phyloP scores from a whole-genome alignment of 2,888 invertebrate species.

The Crematogaster levior region DNA sequence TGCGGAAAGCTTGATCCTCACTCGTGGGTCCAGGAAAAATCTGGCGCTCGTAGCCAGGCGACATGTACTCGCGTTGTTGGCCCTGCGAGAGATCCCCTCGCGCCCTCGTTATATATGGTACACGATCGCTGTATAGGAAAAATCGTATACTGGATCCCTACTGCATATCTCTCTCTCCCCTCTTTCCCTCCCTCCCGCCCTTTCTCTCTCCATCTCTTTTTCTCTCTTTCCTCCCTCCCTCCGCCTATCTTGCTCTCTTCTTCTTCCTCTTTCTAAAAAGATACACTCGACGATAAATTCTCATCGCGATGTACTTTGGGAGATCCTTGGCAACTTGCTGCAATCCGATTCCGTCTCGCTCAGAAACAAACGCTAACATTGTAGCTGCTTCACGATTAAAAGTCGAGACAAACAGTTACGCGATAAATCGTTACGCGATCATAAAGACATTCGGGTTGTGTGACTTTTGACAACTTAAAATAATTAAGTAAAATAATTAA shows the following conservation, averaged over 20 bases:
- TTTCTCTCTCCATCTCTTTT: background rate
- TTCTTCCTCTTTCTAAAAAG: conserved; percentile 1
- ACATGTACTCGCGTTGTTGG: conserved; percentile 67
- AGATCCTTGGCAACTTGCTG: conserved; percentile 33
- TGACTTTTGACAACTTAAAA: background rate
- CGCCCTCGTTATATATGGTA: conserved; percentile 77
- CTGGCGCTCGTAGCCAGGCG: conserved; percentile 66
- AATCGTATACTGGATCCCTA: conserved; percentile 50
- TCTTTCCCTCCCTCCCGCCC: conserved; percentile 33
- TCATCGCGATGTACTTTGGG: conserved; percentile 20
- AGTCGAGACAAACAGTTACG: conserved; percentile 43
- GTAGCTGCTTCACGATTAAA: conserved; percentile 66
- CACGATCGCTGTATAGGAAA: conserved; percentile 51
- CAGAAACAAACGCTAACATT: conserved; percentile 64
- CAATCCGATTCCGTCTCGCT: conserved; percentile 24
- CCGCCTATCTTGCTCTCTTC: conserved; percentile 12
- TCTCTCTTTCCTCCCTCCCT: conserved; percentile 11
- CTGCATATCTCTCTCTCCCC: background rate
- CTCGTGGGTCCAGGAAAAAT: conserved; percentile 82
- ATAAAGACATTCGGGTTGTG: background rate
- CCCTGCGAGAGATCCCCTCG: conserved; percentile 77
- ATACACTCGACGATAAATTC: background rate
- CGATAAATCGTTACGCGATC: background rate
- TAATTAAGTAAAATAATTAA: background rate
- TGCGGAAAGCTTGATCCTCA: conserved; percentile 80